These are phyloP conservation scores for Pectinophora gossypiella DNA, from an alignment of 1,140 invertebrate species.

Conservation along the genomic window DNA sequence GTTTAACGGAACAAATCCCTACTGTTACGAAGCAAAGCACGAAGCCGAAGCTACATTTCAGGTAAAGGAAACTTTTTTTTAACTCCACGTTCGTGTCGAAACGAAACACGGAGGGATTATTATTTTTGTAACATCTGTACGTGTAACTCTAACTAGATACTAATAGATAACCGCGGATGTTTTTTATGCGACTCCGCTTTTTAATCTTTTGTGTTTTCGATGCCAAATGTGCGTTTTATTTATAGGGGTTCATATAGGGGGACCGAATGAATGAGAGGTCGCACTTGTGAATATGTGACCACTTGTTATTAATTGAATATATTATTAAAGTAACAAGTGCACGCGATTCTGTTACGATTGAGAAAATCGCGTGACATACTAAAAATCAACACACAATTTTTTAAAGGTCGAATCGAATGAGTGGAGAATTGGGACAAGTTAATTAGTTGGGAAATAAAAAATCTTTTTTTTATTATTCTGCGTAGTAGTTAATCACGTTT, in stretches of 20 bases:
- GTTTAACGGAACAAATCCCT: slow-evolving; percentile 58
- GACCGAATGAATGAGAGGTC: slow-evolving; percentile 41
- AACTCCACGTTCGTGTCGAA: slow-evolving; percentile 37
- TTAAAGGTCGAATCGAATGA: background rate
- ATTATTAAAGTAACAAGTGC: slow-evolving; percentile 44
- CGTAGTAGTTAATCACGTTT: slow-evolving; percentile 41
- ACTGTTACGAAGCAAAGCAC: slow-evolving; percentile 18
- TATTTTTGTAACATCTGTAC: slow-evolving; percentile 71
- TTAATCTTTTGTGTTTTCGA: slow-evolving; percentile 58
- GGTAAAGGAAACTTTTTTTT: slow-evolving; percentile 54
- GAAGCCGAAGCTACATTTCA: slow-evolving; percentile 21
- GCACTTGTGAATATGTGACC: slow-evolving; percentile 61
- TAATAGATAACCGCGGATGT: slow-evolving; percentile 72
- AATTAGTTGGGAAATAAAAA: background rate
- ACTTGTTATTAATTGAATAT: slow-evolving; percentile 66
- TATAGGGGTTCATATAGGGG: slow-evolving; percentile 34
- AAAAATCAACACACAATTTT: background rate
- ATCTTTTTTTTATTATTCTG: slow-evolving; percentile 26
- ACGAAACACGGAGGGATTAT: slow-evolving; percentile 44
- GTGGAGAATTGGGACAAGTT: slow-evolving; percentile 4
- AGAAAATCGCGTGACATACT: slow-evolving; percentile 2
- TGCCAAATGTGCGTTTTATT: slow-evolving; percentile 67
- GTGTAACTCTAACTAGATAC: slow-evolving; percentile 71
- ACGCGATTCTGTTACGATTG: slow-evolving; percentile 11
- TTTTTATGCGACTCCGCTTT: slow-evolving; percentile 67